These are phyloP conservation scores for Pelosia muscerda DNA, from an alignment of 2,888 invertebrate species.

Conservation along the genomic window DNA sequence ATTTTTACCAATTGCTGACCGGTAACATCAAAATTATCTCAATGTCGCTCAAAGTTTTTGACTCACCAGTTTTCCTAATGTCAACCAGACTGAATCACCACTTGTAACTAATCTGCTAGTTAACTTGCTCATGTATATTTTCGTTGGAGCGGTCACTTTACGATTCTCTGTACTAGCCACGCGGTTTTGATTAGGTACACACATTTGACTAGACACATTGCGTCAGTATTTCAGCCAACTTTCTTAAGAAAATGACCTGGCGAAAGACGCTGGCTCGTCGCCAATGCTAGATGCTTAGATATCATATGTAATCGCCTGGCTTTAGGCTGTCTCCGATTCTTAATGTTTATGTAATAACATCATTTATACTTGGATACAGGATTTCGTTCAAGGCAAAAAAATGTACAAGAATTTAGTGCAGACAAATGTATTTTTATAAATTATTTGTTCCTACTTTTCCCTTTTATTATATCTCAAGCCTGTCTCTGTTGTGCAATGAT, in stretches of 20 bases:
- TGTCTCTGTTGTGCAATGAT: too few relatives aligned
- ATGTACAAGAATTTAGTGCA: too few relatives aligned
- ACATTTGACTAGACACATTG: conserved; percentile 46
- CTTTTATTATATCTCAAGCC: neutral
- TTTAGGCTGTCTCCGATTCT: conserved; percentile 47
- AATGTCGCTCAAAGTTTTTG: conserved; percentile 43
- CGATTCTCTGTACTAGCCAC: conserved; percentile 38
- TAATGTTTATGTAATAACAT: conserved; percentile 40
- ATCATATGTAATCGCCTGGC: conserved; percentile 44
- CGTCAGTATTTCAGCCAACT: conserved; percentile 64
- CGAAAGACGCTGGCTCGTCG: conserved; percentile 69
- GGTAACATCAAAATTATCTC: conserved; percentile 29
- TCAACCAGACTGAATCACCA: conserved; percentile 40
- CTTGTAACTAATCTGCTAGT: conserved; percentile 35
- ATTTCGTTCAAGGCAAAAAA: conserved; percentile 12
- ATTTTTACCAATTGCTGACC: conserved; percentile 34
- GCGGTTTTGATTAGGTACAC: conserved; percentile 47
- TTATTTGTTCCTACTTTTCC: neutral
- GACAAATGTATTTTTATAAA: too few relatives aligned
- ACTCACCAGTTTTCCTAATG: conserved; percentile 32
- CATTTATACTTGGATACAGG: neutral
- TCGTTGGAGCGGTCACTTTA: conserved; percentile 22
- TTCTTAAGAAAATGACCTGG: conserved; percentile 73
- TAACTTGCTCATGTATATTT: conserved; percentile 46
- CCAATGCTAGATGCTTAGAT: conserved; percentile 54